Conservation (phyloP, 1,140 invertebrate genomes). For the Drosophila parabipectinata region DNA sequence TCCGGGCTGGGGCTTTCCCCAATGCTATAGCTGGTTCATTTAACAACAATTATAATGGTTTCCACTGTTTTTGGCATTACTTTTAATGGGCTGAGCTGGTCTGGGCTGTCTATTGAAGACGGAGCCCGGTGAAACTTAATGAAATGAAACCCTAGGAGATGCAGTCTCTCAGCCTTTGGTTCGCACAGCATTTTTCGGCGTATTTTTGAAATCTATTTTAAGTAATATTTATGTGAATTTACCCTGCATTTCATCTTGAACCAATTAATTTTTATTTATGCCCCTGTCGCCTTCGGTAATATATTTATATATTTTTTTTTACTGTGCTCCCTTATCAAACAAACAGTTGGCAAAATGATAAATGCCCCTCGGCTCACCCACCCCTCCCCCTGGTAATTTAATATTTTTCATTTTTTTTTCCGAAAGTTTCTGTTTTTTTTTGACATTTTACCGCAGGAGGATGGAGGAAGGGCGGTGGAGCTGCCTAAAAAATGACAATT, state of each 20-base stretch:
- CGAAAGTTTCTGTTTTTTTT: constrained; percentile 18
- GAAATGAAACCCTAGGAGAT: constrained; percentile 62
- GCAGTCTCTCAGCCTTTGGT: constrained; percentile 5
- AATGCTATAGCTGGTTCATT: constrained; percentile 30
- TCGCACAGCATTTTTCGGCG: constrained; percentile 45
- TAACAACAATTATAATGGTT: constrained; percentile 54
- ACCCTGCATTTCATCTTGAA: constrained; percentile 25
- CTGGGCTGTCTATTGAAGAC: constrained; percentile 39
- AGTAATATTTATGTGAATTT: constrained; percentile 69
- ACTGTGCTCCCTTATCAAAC: constrained; percentile 74
- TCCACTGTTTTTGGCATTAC: constrained; percentile 41
- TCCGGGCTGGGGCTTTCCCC: background rate
- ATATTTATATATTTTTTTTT: constrained; percentile 7
- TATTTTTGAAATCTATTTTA: constrained; percentile 67
- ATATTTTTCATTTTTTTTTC: constrained; percentile 53
- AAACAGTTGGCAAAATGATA: constrained; percentile 82
- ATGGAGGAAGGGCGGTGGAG: constrained; percentile 11
- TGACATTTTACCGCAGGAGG: background rate
- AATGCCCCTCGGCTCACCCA: constrained; percentile 56
- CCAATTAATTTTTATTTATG: constrained; percentile 58
- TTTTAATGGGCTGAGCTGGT: constrained; percentile 29
- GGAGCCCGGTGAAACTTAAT: constrained; percentile 58
- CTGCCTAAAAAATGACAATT: constrained; percentile 82
- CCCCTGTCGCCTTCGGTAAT: constrained; percentile 17
- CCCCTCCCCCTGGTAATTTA: constrained; percentile 62